Base-by-base conservation (phyloP, 2,888 invertebrate genomes). In the Conistra vaccinii region DNA sequence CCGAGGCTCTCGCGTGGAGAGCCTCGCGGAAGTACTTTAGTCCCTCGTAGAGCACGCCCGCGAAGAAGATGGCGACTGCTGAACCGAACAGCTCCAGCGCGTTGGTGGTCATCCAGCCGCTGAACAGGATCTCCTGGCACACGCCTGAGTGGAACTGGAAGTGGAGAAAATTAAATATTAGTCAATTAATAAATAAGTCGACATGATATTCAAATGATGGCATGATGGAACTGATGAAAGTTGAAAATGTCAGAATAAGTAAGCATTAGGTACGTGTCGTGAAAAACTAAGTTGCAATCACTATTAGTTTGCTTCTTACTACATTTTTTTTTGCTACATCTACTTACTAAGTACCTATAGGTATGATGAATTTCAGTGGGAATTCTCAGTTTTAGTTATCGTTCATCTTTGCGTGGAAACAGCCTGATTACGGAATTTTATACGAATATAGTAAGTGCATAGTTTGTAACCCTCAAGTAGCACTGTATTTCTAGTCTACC, bases 1-100 rank as follows among this genome's bases (percentile, higher is more conserved):
- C 78, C 23, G 92, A 89, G 51, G 93, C 93, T 2, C 92, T 84
- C 9, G 93, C 87, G 86, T 96, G 95, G 23, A 96, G 90, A 12
- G 94, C 94, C 87, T 97, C 97, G 0, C 97, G 93, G 90, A 96
- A 98, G 95, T 98, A 99, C 96, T 99, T 99, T 5, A 99, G 97
- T 0, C 98, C 99, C 95, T 99, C 99, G 92, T 99, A 99, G n/a
- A 99, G 96, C 39, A 99, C 97, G 0, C 99, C 98, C 91, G 99
- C 97, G 68, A 99, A 97, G 94, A 99, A 98, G 87, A 99, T 98
- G 65, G 98, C 98, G 72, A 99, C 96, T 92, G 98, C 98, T 0
- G 99, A 99, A 1, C 98, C 98, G 58, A 99, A 97, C 88, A 99
- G 97, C 85, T 98, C 98, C 75, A 98, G 97, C 26, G 97, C 96